A percentile compares a stretch with the other conserved stretches of the same genome.
Conservation (phyloP, 30 jellyfish, hydroid and myxozoan species). For the Hydra vulgaris region DNA sequence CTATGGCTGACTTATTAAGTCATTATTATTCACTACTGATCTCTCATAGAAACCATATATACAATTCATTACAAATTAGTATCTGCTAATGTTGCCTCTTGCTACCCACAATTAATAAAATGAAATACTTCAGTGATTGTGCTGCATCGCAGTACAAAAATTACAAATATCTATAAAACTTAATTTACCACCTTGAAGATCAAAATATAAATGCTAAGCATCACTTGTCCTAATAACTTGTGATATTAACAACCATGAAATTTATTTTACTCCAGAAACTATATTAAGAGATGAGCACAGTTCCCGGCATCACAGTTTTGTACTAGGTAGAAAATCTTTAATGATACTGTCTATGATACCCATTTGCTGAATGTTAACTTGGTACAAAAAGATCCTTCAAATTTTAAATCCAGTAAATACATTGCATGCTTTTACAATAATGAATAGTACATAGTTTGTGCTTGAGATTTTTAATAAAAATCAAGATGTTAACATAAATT, state of each 20-base stretch:
- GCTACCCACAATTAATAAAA: conserved; percentile 1
- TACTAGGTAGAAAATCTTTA: too few species aligned
- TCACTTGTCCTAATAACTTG: too few species aligned
- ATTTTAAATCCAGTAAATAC: too few species aligned
- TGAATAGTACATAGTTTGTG: not conserved
- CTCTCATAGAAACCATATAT: too few species aligned
- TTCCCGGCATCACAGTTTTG: not conserved
- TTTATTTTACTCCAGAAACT: not conserved
- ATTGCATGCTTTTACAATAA: too few species aligned
- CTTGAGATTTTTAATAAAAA: not conserved
- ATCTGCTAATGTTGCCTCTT: too few species aligned
- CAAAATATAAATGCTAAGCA: not conserved
- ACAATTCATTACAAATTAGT: too few species aligned
- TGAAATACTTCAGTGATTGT: too few species aligned
- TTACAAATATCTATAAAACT: not conserved
- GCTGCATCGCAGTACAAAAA: conserved; percentile 5
- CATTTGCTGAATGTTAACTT: not conserved
- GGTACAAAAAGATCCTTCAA: too few species aligned
- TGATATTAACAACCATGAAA: too few species aligned
- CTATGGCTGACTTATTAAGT: too few species aligned
- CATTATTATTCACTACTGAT: too few species aligned
- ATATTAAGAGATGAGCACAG: conserved; percentile 2
- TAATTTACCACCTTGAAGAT: not conserved
- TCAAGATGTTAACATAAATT: not conserved
- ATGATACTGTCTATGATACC: conserved; percentile 6